Evolutionary conservation across 2,888 invertebrate genomes (phyloP), one percentile per base, ranked within the genome.

Genomic region (Escarpia spicata): DNA sequence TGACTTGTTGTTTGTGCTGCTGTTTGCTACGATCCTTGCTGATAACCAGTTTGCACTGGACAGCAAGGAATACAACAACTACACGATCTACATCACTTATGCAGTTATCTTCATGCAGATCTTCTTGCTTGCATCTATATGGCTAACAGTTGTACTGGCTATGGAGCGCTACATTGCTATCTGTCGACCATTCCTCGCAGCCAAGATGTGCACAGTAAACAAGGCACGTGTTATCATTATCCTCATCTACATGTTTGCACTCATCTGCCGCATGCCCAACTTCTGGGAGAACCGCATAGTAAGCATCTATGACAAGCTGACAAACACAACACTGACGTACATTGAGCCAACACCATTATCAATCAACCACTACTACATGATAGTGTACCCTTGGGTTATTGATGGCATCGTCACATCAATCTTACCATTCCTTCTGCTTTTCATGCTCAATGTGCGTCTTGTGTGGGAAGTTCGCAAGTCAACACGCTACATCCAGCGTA

Each of bases 111-210:
- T 95, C 90, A 93, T 95, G 90, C 91, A 94, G 10, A 93, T 94
- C 43, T 95, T 95, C 92, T 93, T 95, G 26, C 92, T 95, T 90
- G 95, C 95, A 4, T 96, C 96, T 0, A 95, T 96, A 3, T 96
- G 96, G 95, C 92, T 96, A 91, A 96, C 96, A 0, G 96, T 96
- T 26, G 95, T 96, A 94, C 94, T 96, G 92, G 96, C 96, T 1
- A 94, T 96, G 8, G 96, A 96, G 94, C 93, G 96, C 19, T 96
- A 96, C 94, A 95, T 96, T 45, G 96, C 96, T 26, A 96, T 96
- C 93, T 96, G 96, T 91, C 95, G 95, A 90, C 96, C 96, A 3
- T 94, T 96, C 52, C 94, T 95, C 19, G 93, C 93, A 52, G 95
- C 95, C 4, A 92, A 92, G 91, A 37, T 96, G 43, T 96, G 96